phyloP scores from a whole-genome alignment of 2,113 vertebrate species.

The Takifugu flavidus region DNA sequence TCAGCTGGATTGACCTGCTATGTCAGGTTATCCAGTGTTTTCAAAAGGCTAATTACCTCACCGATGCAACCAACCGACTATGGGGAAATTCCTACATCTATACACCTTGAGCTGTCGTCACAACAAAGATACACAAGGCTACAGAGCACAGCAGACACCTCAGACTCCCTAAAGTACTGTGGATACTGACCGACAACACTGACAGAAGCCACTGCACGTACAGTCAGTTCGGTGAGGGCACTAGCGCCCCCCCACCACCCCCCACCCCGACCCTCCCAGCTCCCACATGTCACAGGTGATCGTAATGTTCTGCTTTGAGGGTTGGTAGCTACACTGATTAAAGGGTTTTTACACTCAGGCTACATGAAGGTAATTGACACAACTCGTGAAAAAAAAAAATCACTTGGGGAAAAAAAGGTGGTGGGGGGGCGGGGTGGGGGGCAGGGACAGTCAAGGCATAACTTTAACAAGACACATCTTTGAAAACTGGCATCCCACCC shows the following conservation, averaged over 20 bases:
- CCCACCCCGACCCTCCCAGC: not conserved
- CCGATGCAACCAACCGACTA: slow-evolving; percentile 30
- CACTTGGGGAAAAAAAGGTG: no score
- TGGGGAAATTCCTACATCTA: slow-evolving; percentile 41
- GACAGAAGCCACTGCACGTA: slow-evolving; percentile 49
- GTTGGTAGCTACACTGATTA: slow-evolving; percentile 29
- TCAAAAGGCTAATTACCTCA: slow-evolving; percentile 35
- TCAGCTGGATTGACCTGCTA: slow-evolving; percentile 28
- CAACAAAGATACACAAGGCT: slow-evolving; percentile 54
- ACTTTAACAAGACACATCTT: slow-evolving; percentile 4
- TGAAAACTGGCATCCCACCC: not conserved
- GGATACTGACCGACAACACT: slow-evolving; percentile 41
- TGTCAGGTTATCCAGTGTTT: slow-evolving; percentile 55
- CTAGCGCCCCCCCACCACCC: slow-evolving; percentile 25
- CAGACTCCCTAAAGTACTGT: slow-evolving; percentile 42
- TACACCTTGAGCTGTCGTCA: slow-evolving; percentile 43
- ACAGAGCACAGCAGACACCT: slow-evolving; percentile 52
- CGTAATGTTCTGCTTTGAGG: slow-evolving; percentile 10
- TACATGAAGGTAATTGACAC: slow-evolving; percentile 18
- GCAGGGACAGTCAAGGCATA: not conserved
- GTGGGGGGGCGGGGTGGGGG: no score
- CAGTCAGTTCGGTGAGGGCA: slow-evolving; percentile 52
- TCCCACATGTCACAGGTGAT: slow-evolving; percentile 32
- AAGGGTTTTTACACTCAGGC: slow-evolving; percentile 20
- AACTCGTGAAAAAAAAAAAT: no score